Percentiles rank a stretch among this genome's conserved stretches.
Evolutionary conservation across 2,888 invertebrate genomes (phyloP).

Genomic region (Camponotus fellah): DNA sequence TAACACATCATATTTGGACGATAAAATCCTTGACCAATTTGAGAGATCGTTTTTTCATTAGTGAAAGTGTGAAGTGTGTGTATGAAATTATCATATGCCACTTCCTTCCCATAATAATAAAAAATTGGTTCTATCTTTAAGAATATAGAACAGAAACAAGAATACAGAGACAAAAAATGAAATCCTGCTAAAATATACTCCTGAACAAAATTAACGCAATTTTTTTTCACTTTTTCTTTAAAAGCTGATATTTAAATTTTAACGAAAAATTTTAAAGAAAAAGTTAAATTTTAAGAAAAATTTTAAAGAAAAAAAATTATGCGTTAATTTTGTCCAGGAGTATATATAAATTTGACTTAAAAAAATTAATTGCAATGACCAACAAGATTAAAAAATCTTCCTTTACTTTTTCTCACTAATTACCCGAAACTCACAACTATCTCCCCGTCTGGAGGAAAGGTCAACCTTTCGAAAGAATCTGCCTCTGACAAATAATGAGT

Average conservation of each 20-base stretch:
- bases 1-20: constrained; percentile 8
- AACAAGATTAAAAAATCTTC: neutral
- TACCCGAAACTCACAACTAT: neutral
- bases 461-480: neutral
- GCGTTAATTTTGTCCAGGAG: no score
- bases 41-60: neutral
- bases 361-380: constrained; percentile 13
- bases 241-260: no score
- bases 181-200: neutral
- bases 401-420: neutral
- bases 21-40: neutral
- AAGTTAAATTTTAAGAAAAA: no score
- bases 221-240: no score
- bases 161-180: neutral
- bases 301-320: no score
- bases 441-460: neutral
- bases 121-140: neutral
- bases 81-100: neutral
- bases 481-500: neutral
- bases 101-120: neutral
- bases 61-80: neutral
- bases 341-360: neutral
- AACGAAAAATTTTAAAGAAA: no score
- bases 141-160: neutral
- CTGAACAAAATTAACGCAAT: no score